Base-by-base conservation (phyloP, 2,888 invertebrate genomes). In the Drosophila multiciliata region DNA sequence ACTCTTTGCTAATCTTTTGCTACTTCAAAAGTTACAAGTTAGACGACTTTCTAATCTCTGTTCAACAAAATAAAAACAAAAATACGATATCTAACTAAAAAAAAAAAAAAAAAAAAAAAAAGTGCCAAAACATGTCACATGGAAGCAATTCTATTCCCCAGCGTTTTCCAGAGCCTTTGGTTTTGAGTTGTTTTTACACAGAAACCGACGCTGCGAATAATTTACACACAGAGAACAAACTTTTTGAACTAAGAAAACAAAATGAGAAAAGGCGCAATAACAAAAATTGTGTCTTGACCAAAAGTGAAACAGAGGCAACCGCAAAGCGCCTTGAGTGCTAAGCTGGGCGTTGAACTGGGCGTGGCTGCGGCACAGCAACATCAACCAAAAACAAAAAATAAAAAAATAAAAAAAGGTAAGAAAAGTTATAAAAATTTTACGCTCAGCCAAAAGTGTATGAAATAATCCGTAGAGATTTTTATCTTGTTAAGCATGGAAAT, bases 401-500 rank as follows among this genome's bases (percentile, higher is more conserved):
- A 23, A 23, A 1, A 23, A 23, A 23, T 23, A 52, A 32, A 55
- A 57, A 77, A 83, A 85, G 74, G 82, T 86, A 83, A 83, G 81
- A 79, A 79, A 79, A 80, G 78, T 74, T 80, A 78, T 75, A 89
- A 89, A 82, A 77, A 80, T 80, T 78, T 87, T 73, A 72, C 65
- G 75, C 80, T 64, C 73, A 66, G 73, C 69, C 64, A 81, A 85
- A 85, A 84, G 83, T 82, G 83, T 85, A 83, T 77, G 61, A 85
- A 82, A 89, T 89, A 89, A 89, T 89, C 90, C 90, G 80, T 79
- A 66, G 90, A 87, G 86, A 87, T 87, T 87, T 87, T 84, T 89
- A 89, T 87, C 90, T 82, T 80, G 80, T 89, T 89, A 89, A 89
- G 82, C 89, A 80, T 84, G 82, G 73, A 88, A 82, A 80, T 84